Evolutionary conservation across 2,888 invertebrate species (phyloP).

Genomic region (Tinea pellionella): DNA sequence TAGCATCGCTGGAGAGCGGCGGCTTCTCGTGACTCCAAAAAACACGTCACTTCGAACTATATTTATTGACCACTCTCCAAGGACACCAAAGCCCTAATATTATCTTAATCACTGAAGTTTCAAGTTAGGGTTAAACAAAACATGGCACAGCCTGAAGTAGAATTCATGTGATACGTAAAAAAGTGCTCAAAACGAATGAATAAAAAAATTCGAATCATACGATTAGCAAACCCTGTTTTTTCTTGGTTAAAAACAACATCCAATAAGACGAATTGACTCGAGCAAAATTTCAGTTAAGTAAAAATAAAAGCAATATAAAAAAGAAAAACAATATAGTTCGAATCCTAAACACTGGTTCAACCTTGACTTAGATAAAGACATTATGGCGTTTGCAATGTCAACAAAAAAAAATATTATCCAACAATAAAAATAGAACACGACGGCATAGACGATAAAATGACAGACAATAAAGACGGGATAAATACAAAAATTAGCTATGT

Average conservation of each 20-base stretch:
- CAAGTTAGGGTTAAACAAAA: neutral
- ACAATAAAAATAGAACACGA: neutral
- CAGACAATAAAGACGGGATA: neutral
- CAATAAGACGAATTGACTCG: neutral
- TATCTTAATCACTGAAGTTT: neutral
- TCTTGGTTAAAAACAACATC: neutral
- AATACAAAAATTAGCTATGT: neutral
- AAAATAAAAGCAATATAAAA: no score
- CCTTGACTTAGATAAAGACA: neutral
- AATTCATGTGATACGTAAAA: neutral
- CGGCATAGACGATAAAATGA: neutral
- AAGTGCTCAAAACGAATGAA: neutral
- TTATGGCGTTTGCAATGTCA: neutral
- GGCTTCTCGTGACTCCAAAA: no score
- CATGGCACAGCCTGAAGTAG: conserved; percentile 5
- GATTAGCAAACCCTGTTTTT: neutral
- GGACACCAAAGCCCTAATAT: no score
- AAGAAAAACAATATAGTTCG: no score
- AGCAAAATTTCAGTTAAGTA: neutral
- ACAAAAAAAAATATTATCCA: neutral
- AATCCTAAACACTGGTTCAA: neutral
- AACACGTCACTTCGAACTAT: no score
- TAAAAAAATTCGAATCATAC: neutral
- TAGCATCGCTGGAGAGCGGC: no score
- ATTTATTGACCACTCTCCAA: no score